Percentiles rank a stretch among this genome's conserved stretches.
Evolutionary conservation across 2,888 invertebrate species (phyloP).

Genomic region (Eilema griseolum): DNA sequence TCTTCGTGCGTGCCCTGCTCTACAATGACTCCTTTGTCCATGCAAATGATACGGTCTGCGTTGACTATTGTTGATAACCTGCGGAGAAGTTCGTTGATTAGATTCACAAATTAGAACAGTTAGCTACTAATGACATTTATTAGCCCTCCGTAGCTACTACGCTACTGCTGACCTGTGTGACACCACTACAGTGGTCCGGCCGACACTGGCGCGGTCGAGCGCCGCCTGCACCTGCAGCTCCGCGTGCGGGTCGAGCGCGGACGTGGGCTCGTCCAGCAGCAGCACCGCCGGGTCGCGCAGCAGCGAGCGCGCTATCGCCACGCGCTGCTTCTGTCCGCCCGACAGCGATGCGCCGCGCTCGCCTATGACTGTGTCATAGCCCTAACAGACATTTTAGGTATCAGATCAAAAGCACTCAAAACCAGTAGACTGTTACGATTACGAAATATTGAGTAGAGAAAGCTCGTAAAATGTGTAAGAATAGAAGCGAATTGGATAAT

Average conservation of each 20-base stretch:
- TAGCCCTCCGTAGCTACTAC: background rate
- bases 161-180: conserved; percentile 85
- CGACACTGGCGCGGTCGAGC: conserved; percentile 89
- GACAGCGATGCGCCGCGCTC: conserved; percentile 93
- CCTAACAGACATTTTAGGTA: conserved; percentile 64
- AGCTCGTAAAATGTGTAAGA: too few relatives aligned
- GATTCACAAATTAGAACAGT: too few relatives aligned
- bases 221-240: conserved; percentile 94
- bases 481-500: too few relatives aligned
- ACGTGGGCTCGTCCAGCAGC: conserved; percentile 94
- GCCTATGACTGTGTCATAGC: conserved; percentile 93
- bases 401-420: too few relatives aligned
- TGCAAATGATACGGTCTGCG: conserved; percentile 90
- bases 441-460: too few relatives aligned
- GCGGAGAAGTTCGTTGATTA: conserved; percentile 21
- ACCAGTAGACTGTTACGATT: too few relatives aligned
- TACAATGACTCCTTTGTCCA: conserved; percentile 90
- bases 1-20: conserved; percentile 92
- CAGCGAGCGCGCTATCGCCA: conserved; percentile 94
- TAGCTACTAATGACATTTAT: too few relatives aligned
- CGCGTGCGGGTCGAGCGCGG: conserved; percentile 93
- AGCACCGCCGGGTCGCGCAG: conserved; percentile 91
- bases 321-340: conserved; percentile 94
- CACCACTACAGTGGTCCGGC: conserved; percentile 91
- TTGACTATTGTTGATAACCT: conserved; percentile 90